Base-by-base conservation (phyloP, 2,888 invertebrate species). In the Branchinecta sandiegonensis region DNA sequence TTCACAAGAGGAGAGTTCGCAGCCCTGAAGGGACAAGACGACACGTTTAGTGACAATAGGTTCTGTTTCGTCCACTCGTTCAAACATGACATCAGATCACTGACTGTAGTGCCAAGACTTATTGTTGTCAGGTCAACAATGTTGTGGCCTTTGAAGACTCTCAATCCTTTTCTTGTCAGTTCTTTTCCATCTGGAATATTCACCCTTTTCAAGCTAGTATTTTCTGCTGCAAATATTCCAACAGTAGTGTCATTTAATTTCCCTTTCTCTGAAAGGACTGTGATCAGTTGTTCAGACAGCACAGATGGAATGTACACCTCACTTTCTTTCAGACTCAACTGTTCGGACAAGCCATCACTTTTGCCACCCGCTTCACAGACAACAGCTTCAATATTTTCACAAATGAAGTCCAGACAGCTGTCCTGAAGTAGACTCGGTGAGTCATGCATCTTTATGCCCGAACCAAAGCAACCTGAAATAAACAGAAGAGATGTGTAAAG, bases 41-140 rank as follows among this genome's bases (percentile, higher is more conserved):
- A 80, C 66, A 86, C 83, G 75, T 84, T 85, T 66, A 85, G 78
- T 65, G 80, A 79, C 65, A 81, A 78, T 69, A 87, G 77, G 77
- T 86, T 84, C 71, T 81, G 79, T 70, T 83, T 75, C 48, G 85
- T 84, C 84, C 85, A 85, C 72, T 84, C 84, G 68, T 83, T 83
- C 69, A 86, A 78, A 76, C 85, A 85, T 70, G 83, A 83, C 72
- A 86, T 83, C 70, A 84, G 78, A 74, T 84, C 83, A 75, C 83
- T 83, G 68, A 84, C 81, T 64, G 83, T 80, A 11, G 82, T 80
- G 72, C 81, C 81, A 71, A 85, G 77, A 71, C 82, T 82, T 70
- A 81, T 80, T 68, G 83, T 83, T 75, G 84, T 84, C 71, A 86
- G 77, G 74, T 83, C 82, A 65, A 79, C 77, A 69, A 86, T 81